Conservation (phyloP, 2,113 vertebrate genomes). For the Chaenogobius annularis region DNA sequence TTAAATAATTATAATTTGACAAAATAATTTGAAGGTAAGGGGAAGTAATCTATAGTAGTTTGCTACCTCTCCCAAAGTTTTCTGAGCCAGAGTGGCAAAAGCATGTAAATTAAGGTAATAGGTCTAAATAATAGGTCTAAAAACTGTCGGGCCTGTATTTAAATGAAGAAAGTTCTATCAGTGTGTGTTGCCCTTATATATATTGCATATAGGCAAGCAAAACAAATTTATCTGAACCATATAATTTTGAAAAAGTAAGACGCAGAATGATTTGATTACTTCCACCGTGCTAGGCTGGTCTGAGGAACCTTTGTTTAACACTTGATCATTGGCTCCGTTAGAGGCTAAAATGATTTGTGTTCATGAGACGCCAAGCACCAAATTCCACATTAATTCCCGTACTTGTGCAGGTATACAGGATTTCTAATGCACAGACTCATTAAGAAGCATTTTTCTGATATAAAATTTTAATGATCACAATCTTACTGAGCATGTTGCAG, state of each 20-base stretch:
- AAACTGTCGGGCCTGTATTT: too few relatives aligned
- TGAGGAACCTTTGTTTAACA: conserved; percentile 19
- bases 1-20: too few relatives aligned
- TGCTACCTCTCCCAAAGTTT: too few relatives aligned
- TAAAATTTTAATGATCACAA: conserved; percentile 72
- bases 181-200: too few relatives aligned
- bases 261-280: conserved; percentile 45
- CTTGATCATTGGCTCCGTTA: conserved; percentile 43
- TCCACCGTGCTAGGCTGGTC: conserved; percentile 24
- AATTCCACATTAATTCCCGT: conserved; percentile 40
- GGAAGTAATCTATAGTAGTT: too few relatives aligned
- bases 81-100: too few relatives aligned
- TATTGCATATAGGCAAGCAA: background rate
- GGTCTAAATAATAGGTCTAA: background rate
- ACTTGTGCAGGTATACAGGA: conserved; percentile 14
- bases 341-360: conserved; percentile 21
- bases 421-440: conserved; percentile 37
- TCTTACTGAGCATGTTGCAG: conserved; percentile 30
- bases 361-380: conserved; percentile 10
- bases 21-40: too few relatives aligned
- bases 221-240: background rate
- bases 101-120: background rate
- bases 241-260: conserved; percentile 27
- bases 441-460: conserved; percentile 52
- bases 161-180: background rate